Evolutionary conservation across 2,113 vertebrate species (phyloP).

Genomic region (Puma concolor): DNA sequence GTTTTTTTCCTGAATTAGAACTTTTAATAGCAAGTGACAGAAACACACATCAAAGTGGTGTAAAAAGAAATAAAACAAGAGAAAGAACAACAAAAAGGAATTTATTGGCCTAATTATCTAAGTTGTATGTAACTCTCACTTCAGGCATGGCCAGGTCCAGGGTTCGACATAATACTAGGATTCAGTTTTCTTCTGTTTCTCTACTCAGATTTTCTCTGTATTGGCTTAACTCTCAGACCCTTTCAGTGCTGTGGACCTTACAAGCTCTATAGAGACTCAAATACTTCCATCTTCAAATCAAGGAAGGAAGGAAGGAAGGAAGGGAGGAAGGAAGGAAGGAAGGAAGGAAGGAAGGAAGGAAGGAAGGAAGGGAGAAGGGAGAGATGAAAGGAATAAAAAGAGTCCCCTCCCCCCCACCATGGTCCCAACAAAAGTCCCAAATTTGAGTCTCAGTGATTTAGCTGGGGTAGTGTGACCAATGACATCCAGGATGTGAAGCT

Average conservation of each 20-base stretch:
- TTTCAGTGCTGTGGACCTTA: background rate
- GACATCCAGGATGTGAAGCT: background rate
- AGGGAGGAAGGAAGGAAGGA: background rate
- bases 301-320: background rate
- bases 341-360: no score
- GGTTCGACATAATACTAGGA: background rate
- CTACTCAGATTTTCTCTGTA: background rate
- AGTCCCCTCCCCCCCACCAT: background rate
- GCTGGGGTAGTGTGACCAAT: background rate
- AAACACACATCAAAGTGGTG: background rate
- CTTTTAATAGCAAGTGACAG: background rate
- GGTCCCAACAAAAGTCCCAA: background rate
- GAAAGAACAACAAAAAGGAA: background rate
- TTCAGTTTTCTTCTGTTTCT: background rate
- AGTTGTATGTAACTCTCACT: background rate
- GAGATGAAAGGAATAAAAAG: no score
- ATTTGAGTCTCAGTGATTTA: background rate
- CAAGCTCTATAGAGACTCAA: background rate
- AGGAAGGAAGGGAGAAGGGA: background rate
- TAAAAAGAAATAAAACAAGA: background rate
- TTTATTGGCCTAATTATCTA: background rate
- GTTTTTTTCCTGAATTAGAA: background rate
- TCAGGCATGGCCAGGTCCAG: background rate
- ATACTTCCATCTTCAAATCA: background rate
- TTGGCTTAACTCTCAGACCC: background rate